Conservation (phyloP, 2,113 vertebrate genomes). For the Sisor rabdophorus region DNA sequence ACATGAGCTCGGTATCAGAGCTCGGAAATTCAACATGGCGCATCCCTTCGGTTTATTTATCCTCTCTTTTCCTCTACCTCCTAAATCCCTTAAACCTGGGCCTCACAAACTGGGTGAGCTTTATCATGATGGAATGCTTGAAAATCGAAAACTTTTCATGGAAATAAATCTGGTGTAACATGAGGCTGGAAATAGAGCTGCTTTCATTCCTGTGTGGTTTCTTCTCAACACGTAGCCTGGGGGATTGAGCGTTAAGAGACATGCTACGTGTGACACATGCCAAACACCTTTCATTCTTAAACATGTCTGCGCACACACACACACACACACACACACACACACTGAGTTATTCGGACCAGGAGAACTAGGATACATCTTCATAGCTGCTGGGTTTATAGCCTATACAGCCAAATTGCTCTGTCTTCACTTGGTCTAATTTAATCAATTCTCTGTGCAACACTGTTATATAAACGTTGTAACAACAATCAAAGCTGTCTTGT, state of each 20-base stretch:
- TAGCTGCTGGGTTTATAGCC: background rate
- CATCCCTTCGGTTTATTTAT: background rate
- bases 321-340: slow-evolving; percentile 1
- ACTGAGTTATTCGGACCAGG: background rate
- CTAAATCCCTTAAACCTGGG: background rate
- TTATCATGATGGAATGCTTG: background rate
- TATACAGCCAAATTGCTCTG: slow-evolving; percentile 8
- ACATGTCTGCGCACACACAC: too few species aligned
- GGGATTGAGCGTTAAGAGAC: slow-evolving; percentile 25
- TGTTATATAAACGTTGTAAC: background rate
- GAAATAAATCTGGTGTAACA: background rate
- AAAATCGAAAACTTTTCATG: too few species aligned
- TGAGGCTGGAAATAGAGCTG: background rate
- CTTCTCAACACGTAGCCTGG: slow-evolving; percentile 15
- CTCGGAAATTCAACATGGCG: too few species aligned
- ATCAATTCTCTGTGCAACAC: background rate
- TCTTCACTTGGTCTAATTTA: background rate
- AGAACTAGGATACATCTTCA: background rate
- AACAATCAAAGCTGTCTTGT: background rate
- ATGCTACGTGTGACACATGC: slow-evolving; percentile 39
- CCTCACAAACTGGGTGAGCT: background rate
- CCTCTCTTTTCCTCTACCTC: background rate
- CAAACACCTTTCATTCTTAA: background rate
- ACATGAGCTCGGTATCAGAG: too few species aligned
- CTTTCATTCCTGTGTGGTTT: slow-evolving; percentile 21